phyloP scores from a whole-genome alignment of 2,113 vertebrate species.

The Lycaon pictus region DNA sequence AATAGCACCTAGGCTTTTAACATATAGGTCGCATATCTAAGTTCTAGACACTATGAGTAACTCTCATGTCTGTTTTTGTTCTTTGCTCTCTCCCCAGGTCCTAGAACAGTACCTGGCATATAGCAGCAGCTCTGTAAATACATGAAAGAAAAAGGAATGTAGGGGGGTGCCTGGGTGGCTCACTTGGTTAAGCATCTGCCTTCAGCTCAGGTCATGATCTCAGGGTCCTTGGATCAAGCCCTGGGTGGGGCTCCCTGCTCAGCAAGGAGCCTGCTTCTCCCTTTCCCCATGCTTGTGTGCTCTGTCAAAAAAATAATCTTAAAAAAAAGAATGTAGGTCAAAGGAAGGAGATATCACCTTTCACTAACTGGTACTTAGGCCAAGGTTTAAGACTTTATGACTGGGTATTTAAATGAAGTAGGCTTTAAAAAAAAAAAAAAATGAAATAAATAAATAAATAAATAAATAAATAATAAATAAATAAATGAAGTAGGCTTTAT shows the following conservation, averaged over 20 bases:
- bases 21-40: background rate
- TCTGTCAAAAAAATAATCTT: too few species aligned
- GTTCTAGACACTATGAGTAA: background rate
- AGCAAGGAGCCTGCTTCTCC: background rate
- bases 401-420: constrained; percentile 28
- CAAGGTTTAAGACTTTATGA: constrained; percentile 46
- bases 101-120: background rate
- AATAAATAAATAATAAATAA: too few species aligned
- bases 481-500: constrained; percentile 34
- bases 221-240: background rate
- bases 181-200: background rate
- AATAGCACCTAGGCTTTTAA: constrained; percentile 12
- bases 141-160: background rate
- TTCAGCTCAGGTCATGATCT: background rate
- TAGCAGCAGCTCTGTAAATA: background rate
- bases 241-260: too few species aligned
- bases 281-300: too few species aligned
- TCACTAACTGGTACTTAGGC: background rate
- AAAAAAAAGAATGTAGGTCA: background rate
- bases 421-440: too few species aligned
- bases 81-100: background rate
- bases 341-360: background rate
- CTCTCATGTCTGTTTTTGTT: background rate
- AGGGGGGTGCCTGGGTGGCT: background rate
- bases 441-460: too few species aligned